A percentile compares a stretch with the other conserved stretches of the same genome.
phyloP scores from a whole-genome alignment of 2,797 vertebrate genomes.

The Staurois parvus region DNA sequence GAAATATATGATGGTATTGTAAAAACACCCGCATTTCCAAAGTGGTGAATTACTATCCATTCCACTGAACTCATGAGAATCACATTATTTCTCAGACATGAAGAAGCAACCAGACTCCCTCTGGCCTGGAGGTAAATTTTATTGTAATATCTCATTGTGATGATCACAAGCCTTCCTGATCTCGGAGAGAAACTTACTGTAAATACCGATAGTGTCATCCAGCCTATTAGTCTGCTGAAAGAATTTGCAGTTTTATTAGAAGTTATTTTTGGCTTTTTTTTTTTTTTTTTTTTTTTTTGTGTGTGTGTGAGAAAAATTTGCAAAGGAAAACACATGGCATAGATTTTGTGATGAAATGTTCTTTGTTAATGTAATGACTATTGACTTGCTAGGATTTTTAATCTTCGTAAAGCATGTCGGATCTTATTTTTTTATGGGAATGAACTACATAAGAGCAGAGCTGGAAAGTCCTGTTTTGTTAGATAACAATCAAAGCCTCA shows the following conservation, averaged over 20 bases:
- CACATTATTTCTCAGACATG: not conserved
- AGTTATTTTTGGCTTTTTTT: not conserved
- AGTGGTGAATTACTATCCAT: constrained; percentile 12
- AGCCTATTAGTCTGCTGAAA: not conserved
- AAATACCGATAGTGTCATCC: not conserved
- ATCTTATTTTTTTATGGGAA: too few relatives aligned
- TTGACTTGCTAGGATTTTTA: not conserved
- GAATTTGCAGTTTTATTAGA: too few relatives aligned
- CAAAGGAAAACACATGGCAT: too few relatives aligned
- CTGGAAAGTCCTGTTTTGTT: too few relatives aligned
- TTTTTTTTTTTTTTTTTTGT: not conserved
- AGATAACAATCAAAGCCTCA: too few relatives aligned
- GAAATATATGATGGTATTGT: constrained; percentile 18
- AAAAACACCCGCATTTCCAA: constrained; percentile 31
- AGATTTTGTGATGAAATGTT: not conserved
- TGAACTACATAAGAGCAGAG: too few relatives aligned
- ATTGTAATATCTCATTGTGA: not conserved
- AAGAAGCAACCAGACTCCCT: not conserved
- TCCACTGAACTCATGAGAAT: constrained; percentile 21
- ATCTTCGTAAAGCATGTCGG: too few relatives aligned
- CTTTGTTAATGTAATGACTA: not conserved
- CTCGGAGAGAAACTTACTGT: not conserved
- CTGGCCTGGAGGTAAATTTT: constrained; percentile 1
- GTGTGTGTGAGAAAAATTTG: too few relatives aligned
- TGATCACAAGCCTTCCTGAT: not conserved